phyloP scores from a whole-genome alignment of 37 sponge, comb jelly and placozoan genomes.

The Eunapius fragilis region DNA sequence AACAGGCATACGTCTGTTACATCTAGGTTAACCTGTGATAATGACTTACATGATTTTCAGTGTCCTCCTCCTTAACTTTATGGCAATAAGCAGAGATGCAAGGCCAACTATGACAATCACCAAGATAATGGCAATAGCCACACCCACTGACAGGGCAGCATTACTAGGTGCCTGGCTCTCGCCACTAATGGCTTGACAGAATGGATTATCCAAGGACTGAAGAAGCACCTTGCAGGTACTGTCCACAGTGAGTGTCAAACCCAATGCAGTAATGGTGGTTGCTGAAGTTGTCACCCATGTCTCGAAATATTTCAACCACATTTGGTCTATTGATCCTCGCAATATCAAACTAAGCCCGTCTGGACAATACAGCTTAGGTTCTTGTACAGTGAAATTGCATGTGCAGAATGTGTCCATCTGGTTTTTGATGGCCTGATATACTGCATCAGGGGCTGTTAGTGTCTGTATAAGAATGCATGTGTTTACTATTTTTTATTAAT shows the following conservation, averaged over 20 bases:
- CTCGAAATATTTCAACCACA: neutral
- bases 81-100: neutral
- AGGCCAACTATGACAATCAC: neutral
- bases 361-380: neutral
- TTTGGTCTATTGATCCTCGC: neutral
- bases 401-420: neutral
- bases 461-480: neutral
- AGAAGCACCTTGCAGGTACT: neutral
- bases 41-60: neutral
- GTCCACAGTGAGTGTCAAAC: neutral
- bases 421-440: neutral
- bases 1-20: no score
- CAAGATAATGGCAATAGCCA: neutral
- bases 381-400: neutral
- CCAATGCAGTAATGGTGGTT: neutral
- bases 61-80: neutral
- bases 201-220: neutral
- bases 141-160: neutral
- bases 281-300: neutral
- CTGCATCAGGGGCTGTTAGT: neutral
- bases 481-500: neutral
- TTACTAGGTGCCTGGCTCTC: neutral
- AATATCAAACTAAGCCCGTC: neutral
- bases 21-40: no score
- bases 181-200: neutral